These are phyloP conservation scores for Lasioglossum oenotherae DNA, from an alignment of 2,888 invertebrate species.

Conservation along the genomic window DNA sequence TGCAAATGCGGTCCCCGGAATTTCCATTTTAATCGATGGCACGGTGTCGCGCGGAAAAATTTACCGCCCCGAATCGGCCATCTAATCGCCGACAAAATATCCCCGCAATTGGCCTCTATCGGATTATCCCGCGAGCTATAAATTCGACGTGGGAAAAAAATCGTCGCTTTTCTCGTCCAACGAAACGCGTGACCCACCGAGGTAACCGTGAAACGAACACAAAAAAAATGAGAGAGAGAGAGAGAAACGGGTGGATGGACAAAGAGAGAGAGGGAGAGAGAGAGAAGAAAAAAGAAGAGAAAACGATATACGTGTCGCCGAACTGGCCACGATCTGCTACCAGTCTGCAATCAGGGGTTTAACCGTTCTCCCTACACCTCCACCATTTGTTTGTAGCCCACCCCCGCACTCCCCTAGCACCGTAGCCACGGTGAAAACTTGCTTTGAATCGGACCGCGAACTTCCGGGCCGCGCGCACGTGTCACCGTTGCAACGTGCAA, in stretches of 20 bases:
- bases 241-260: too few species aligned
- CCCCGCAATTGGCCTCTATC: conserved; percentile 57
- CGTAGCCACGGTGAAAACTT: conserved; percentile 25
- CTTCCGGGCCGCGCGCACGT: conserved; percentile 38
- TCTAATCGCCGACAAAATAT: conserved; percentile 64
- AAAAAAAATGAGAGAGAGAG: neutral
- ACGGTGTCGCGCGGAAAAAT: conserved; percentile 44
- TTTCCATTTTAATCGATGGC: conserved; percentile 60
- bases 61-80: conserved; percentile 46
- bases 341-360: conserved; percentile 35
- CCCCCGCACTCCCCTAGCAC: neutral
- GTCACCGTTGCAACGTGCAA: conserved; percentile 20
- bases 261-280: neutral
- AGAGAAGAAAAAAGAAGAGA: neutral
- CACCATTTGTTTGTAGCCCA: conserved; percentile 36
- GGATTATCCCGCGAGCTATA: conserved; percentile 61
- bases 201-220: neutral
- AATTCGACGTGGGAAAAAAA: conserved; percentile 51
- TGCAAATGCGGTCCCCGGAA: conserved; percentile 48
- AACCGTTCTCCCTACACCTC: neutral
- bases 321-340: conserved; percentile 43
- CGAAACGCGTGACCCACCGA: neutral
- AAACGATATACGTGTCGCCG: conserved; percentile 10
- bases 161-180: conserved; percentile 30
- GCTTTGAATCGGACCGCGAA: conserved; percentile 45